Conservation (phyloP, 2,113 vertebrate species). For the Amblyornis subalaris region DNA sequence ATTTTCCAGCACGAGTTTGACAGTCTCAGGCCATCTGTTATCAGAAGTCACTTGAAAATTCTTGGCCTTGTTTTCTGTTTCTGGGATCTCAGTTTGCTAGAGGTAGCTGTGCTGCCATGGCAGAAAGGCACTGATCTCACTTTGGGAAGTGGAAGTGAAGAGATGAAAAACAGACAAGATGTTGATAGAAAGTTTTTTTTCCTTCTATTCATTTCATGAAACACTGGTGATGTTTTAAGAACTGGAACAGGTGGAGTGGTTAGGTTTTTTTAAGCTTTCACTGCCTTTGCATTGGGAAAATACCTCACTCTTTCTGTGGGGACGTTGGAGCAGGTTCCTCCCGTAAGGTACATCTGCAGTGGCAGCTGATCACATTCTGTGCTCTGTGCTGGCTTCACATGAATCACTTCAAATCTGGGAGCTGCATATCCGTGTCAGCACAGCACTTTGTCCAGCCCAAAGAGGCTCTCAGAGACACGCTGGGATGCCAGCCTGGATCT, state of each 20-base stretch:
- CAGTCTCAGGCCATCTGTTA: background rate
- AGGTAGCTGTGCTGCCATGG: background rate
- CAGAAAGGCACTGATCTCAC: background rate
- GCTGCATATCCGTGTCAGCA: background rate
- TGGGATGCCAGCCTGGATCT: slow-evolving; percentile 1
- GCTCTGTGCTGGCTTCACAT: background rate
- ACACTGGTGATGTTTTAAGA: background rate
- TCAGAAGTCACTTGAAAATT: slow-evolving; percentile 5
- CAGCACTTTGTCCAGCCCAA: background rate
- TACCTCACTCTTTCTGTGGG: background rate
- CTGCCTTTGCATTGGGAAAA: background rate
- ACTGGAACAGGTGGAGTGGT: background rate
- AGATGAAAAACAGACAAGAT: background rate
- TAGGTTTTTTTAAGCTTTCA: background rate
- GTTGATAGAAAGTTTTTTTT: background rate
- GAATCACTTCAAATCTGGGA: background rate
- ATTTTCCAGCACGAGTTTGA: background rate
- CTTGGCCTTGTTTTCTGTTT: slow-evolving; percentile 6
- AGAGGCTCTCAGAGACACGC: background rate
- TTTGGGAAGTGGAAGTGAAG: background rate
- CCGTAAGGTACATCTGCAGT: background rate
- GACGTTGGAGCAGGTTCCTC: background rate
- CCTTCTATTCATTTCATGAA: background rate
- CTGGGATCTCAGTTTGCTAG: background rate
- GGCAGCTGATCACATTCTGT: background rate